Percentiles rank a stretch among this genome's conserved stretches.
phyloP scores from a whole-genome alignment of 2,888 invertebrate genomes.

The Drosophila pseudotakahashii region DNA sequence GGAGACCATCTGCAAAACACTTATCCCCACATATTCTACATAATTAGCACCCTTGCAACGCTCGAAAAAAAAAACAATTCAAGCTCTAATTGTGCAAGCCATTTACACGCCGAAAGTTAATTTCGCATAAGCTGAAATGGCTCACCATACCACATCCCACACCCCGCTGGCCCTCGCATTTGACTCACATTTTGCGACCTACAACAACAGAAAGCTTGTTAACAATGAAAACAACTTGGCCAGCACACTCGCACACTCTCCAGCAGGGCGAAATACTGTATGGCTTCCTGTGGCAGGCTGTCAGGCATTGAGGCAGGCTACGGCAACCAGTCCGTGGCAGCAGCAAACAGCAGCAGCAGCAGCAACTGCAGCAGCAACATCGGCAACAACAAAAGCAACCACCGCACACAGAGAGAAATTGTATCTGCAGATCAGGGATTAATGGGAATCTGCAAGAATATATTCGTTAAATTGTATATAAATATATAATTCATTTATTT shows the following conservation, averaged over 20 bases:
- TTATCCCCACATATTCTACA: slow-evolving; percentile 5
- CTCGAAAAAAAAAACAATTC: slow-evolving; percentile 19
- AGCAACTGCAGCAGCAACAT: slow-evolving; percentile 24
- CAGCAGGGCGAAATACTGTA: slow-evolving; percentile 61
- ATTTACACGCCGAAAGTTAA: slow-evolving; percentile 54
- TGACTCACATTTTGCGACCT: slow-evolving; percentile 68
- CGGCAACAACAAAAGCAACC: slow-evolving; percentile 33
- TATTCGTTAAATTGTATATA: no score
- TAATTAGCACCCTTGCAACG: slow-evolving; percentile 29
- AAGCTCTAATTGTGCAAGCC: slow-evolving; percentile 58
- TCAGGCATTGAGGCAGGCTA: slow-evolving; percentile 54
- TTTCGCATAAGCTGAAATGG: slow-evolving; percentile 41
- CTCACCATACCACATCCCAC: slow-evolving; percentile 4
- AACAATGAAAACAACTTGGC: slow-evolving; percentile 78
- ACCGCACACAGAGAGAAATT: slow-evolving; percentile 9
- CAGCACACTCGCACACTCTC: slow-evolving; percentile 28
- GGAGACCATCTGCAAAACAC: slow-evolving; percentile 15
- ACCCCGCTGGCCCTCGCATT: background rate
- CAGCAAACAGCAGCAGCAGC: slow-evolving; percentile 30
- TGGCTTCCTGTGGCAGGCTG: slow-evolving; percentile 79
- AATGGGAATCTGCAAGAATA: no score
- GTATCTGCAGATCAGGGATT: no score
- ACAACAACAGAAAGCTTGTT: slow-evolving; percentile 75
- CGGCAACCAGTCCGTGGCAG: slow-evolving; percentile 40
- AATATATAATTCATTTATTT: no score